Percentiles rank a stretch among this genome's conserved stretches.
Conservation (phyloP, 1,140 invertebrate species). For the Drosophila serrata region DNA sequence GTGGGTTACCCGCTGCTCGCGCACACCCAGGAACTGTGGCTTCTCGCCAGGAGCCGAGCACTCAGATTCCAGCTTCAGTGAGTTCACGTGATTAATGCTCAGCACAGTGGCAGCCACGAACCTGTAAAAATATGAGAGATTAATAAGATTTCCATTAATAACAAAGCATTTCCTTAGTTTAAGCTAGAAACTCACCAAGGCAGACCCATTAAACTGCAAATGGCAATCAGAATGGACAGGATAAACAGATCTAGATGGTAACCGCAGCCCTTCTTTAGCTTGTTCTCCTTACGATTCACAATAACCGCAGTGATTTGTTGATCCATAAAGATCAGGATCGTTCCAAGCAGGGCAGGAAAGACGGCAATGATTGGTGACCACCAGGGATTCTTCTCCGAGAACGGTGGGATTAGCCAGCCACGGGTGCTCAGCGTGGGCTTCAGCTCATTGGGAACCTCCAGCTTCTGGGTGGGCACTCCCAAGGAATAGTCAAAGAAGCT, state of each 20-base stretch:
- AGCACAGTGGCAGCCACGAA: constrained; percentile 99
- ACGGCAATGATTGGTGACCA: constrained; percentile 94
- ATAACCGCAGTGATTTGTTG: constrained; percentile 99
- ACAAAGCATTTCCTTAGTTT: background rate
- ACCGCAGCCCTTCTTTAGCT: constrained; percentile 98
- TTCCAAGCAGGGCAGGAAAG: constrained; percentile 96
- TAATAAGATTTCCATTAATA: background rate
- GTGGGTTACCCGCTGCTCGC: constrained; percentile 98
- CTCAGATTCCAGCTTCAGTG: constrained; percentile 97
- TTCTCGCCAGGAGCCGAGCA: constrained; percentile 99
- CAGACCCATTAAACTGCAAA: constrained; percentile 97
- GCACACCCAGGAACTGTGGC: constrained; percentile 98
- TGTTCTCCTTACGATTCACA: constrained; percentile 99
- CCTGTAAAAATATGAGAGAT: constrained; percentile 34
- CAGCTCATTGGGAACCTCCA: constrained; percentile 95
- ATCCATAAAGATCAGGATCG: constrained; percentile 99
- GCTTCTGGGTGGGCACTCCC: constrained; percentile 96
- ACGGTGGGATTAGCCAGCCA: constrained; percentile 96
- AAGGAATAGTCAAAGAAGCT: constrained; percentile 92
- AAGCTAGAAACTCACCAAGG: constrained; percentile 89
- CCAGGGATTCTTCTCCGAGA: constrained; percentile 92
- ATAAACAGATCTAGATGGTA: constrained; percentile 99
- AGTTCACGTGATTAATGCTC: constrained; percentile 99
- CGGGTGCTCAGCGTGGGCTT: constrained; percentile 94
- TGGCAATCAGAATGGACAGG: constrained; percentile 94